phyloP scores from a whole-genome alignment of 2,888 invertebrate species.

The Amphimallon solstitiale region DNA sequence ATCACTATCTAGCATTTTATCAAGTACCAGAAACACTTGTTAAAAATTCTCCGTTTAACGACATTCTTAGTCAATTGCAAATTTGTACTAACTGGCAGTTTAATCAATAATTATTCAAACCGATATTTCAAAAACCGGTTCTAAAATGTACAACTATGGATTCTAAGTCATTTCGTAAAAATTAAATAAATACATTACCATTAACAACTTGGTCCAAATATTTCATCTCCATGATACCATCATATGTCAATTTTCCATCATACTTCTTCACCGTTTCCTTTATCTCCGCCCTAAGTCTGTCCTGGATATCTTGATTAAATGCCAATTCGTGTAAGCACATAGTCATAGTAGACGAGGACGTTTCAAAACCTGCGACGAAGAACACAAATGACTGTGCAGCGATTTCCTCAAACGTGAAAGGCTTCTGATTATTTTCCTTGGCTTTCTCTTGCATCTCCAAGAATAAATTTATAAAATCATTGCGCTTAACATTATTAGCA shows the following conservation, averaged over 20 bases:
- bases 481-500: not conserved
- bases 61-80: too few species aligned
- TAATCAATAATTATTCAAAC: too few species aligned
- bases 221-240: conserved; percentile 61
- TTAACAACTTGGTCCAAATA: conserved; percentile 44
- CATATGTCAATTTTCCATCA: conserved; percentile 61
- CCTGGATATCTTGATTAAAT: conserved; percentile 54
- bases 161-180: too few species aligned
- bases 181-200: too few species aligned
- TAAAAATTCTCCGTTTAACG: too few species aligned
- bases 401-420: conserved; percentile 52
- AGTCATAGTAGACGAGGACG: conserved; percentile 63
- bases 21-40: too few species aligned
- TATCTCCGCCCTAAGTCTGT: conserved; percentile 57
- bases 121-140: too few species aligned
- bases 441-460: conserved; percentile 65
- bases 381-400: conserved; percentile 65
- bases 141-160: too few species aligned
- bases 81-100: too few species aligned
- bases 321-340: conserved; percentile 64
- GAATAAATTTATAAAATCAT: conserved; percentile 52
- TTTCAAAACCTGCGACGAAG: conserved; percentile 66
- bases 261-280: conserved; percentile 54
- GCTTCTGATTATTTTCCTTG: conserved; percentile 47
- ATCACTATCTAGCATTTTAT: too few species aligned